Evolutionary conservation across 2,888 invertebrate species (phyloP), one percentile per base, ranked within the genome.

Genomic region (Drosophila yooni): DNA sequence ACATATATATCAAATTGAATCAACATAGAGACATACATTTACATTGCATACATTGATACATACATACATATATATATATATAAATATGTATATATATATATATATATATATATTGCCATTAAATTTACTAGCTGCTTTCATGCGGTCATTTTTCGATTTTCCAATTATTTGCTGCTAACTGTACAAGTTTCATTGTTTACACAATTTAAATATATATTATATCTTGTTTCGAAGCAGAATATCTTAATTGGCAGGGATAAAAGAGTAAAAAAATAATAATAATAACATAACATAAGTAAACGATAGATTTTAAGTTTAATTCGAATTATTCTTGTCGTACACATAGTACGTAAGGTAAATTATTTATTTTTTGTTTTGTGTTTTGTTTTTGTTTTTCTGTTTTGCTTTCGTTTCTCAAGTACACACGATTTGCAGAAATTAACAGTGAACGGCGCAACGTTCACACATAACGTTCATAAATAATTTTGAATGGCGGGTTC

Each of bases 91-190:
- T 11, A n/a, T n/a, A 11, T n/a, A n/a, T 40, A 40, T 40, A 11
- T n/a, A 40, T 10, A 76, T 62, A 76, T 64, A 81, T 66, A 71
- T 70, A 78, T 70, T 74, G 75, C 71, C 64, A 68, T 82, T 71
- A 71, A 78, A 81, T 57, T 68, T 60, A 64, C 62, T 61, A 34
- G 54, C 36, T 38, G 48, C 48, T 53, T 29, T 29, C 38, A 43
- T 43, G 50, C 34, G 18, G 11, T 48, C 40, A 50, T 74, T 40
- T 18, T 18, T 40, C 10, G 25, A 34, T 58, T 56, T 21, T 43
- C 15, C 15, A 43, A 58, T 58, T 69, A 65, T 68, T 65, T 65
- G 77, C 54, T 54, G 73, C 77, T 73, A 76, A 54, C 76, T 76
- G 77, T 76, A 76, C 77, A 76, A 18, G 3, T 43, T 61, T 27